Percentiles rank a stretch among this genome's conserved stretches.
These are phyloP conservation scores for Acleris holmiana DNA, from an alignment of 2,888 invertebrate genomes.

Conservation along the genomic window DNA sequence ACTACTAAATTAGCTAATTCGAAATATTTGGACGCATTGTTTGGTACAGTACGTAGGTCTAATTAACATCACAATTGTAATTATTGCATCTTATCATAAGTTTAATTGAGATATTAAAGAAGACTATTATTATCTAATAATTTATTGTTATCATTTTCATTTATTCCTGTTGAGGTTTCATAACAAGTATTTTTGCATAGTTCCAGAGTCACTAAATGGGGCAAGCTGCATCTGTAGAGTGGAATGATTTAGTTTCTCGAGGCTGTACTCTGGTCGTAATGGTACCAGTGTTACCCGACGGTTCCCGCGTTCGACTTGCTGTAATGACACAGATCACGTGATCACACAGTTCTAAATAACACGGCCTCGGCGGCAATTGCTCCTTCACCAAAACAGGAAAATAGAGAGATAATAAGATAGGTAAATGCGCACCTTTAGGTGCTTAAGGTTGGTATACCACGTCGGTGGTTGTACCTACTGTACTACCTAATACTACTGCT, in stretches of 20 bases:
- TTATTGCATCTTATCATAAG: conserved; percentile 40
- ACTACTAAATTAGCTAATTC: conserved; percentile 35
- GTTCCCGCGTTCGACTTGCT: conserved; percentile 8
- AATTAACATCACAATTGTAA: conserved; percentile 35
- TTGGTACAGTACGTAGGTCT: conserved; percentile 34
- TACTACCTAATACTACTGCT: too few species aligned
- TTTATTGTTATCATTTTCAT: conserved; percentile 33
- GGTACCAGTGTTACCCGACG: not conserved
- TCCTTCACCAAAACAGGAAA: too few species aligned
- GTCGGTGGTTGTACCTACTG: too few species aligned
- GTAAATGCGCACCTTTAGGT: too few species aligned
- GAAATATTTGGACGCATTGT: conserved; percentile 38
- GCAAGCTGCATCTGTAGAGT: conserved; percentile 29
- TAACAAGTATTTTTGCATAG: conserved; percentile 27
- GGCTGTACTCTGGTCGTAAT: not conserved
- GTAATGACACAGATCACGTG: not conserved
- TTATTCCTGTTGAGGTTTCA: conserved; percentile 28
- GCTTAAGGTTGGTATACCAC: too few species aligned
- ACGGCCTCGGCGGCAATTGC: not conserved
- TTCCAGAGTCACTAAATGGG: conserved; percentile 32
- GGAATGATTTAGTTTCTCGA: too few species aligned
- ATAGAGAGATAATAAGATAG: too few species aligned
- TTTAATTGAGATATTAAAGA: conserved; percentile 32
- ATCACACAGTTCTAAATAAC: not conserved
- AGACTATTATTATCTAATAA: conserved; percentile 31